Conservation (phyloP, 2,113 vertebrate species). For the Lucifuga dentata region DNA sequence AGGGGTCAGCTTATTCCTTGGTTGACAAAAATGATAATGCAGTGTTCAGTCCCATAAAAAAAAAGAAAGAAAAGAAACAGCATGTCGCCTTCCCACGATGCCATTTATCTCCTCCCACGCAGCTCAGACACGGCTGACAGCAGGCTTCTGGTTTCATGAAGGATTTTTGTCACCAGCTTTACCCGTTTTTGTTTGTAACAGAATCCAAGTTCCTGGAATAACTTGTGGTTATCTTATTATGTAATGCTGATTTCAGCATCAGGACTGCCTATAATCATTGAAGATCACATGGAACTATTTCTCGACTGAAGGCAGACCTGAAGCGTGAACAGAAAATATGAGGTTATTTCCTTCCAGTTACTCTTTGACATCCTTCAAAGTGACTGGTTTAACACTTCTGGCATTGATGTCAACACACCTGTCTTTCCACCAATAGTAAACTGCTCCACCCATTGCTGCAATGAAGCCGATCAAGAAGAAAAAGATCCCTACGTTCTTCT, state of each 20-base stretch:
- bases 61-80: constrained; percentile 23
- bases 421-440: constrained; percentile 32
- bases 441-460: constrained; percentile 14
- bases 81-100: constrained; percentile 56
- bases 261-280: background rate
- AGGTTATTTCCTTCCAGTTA: background rate
- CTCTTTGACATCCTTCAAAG: background rate
- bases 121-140: background rate
- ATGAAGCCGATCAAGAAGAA: constrained; percentile 14
- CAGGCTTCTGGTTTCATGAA: background rate
- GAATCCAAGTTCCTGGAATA: too few species aligned
- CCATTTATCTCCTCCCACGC: constrained; percentile 17
- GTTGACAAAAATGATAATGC: constrained; percentile 4
- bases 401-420: constrained; percentile 5
- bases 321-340: background rate
- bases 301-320: constrained; percentile 23
- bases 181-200: too few species aligned
- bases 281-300: background rate
- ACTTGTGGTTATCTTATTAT: too few species aligned
- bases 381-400: too few species aligned
- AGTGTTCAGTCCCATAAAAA: background rate
- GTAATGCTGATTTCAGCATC: background rate
- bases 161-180: too few species aligned
- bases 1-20: constrained; percentile 15
- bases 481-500: background rate